phyloP scores from a whole-genome alignment of 2,113 vertebrate species.

The Columbina picui region DNA sequence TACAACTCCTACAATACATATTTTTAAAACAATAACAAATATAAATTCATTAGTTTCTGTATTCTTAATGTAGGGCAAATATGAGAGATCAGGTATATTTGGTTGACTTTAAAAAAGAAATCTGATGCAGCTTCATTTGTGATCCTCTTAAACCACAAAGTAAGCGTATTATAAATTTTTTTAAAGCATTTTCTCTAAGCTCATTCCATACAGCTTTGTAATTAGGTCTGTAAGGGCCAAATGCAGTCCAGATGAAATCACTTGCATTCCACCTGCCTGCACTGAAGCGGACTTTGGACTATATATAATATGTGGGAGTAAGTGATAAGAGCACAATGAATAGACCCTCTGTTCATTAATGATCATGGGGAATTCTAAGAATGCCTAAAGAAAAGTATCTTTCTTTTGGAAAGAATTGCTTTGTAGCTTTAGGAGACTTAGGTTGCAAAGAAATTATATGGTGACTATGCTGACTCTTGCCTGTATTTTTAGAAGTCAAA shows the following conservation, averaged over 20 bases:
- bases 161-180: neutral
- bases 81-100: neutral
- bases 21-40: neutral
- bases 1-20: neutral
- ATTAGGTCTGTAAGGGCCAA: neutral
- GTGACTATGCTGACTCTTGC: neutral
- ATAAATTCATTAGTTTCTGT: fast-evolving
- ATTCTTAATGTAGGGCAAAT: neutral
- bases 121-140: neutral
- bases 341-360: slow-evolving; percentile 8
- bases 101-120: neutral
- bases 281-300: neutral
- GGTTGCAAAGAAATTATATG: neutral
- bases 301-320: neutral
- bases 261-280: slow-evolving; percentile 40
- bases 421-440: neutral
- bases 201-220: neutral
- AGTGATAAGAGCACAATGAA: neutral
- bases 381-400: neutral
- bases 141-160: neutral
- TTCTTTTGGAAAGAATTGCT: slow-evolving; percentile 20
- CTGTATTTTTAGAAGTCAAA: neutral
- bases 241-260: slow-evolving; percentile 15
- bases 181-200: neutral
- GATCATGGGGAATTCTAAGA: neutral